A percentile compares a stretch with the other conserved stretches of the same genome.
phyloP scores from a whole-genome alignment of 2,888 invertebrate species.

The Hartigia nigra region DNA sequence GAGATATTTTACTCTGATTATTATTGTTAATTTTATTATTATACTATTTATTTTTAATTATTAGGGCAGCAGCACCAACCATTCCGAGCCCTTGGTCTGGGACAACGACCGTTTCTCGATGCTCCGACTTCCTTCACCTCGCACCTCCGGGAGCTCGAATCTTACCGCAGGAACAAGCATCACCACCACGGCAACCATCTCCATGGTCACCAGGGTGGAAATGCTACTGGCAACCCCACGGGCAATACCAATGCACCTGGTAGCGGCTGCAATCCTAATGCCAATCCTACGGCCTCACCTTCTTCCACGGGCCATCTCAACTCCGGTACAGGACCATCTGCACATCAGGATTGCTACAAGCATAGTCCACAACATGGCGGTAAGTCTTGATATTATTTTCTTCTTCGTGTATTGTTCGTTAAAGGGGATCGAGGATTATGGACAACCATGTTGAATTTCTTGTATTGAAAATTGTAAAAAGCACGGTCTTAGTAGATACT shows the following conservation, averaged over 20 bases:
- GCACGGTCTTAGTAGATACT: neutral
- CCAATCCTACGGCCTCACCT: conserved; percentile 55
- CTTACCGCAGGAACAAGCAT: conserved; percentile 75
- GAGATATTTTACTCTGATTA: neutral
- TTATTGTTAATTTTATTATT: neutral
- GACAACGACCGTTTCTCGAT: conserved; percentile 78
- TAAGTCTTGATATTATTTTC: conserved; percentile 40
- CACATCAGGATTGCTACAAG: conserved; percentile 63
- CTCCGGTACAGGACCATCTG: conserved; percentile 42
- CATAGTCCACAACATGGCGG: conserved; percentile 64
- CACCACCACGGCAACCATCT: conserved; percentile 67
- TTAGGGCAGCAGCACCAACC: conserved; percentile 72
- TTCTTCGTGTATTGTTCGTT: neutral
- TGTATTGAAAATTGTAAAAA: neutral
- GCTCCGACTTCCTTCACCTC: conserved; percentile 71
- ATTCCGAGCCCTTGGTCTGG: conserved; percentile 79
- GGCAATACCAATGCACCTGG: conserved; percentile 49
- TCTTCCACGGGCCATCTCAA: conserved; percentile 56
- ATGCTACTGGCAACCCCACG: conserved; percentile 40
- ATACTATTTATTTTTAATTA: neutral
- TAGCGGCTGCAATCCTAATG: conserved; percentile 51
- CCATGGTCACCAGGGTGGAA: conserved; percentile 42
- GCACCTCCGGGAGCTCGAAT: conserved; percentile 77
- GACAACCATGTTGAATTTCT: neutral
- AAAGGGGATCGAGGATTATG: neutral